phyloP scores from a whole-genome alignment of 2,888 invertebrate genomes.

The Pollenia griseotomentosa region DNA sequence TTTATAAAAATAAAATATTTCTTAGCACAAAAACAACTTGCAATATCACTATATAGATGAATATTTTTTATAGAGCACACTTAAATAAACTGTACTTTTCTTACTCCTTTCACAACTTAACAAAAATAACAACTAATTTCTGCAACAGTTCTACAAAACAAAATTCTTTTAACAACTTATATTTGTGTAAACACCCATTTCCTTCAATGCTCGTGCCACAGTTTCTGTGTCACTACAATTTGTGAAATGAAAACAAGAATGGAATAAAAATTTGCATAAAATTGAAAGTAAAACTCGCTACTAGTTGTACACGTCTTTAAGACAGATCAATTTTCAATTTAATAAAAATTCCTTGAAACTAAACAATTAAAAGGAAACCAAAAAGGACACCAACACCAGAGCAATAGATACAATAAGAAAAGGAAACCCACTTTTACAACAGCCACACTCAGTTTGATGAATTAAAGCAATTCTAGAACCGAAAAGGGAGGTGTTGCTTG shows the following conservation, averaged over 20 bases:
- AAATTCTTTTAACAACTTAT: conserved; percentile 6
- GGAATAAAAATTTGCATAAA: conserved; percentile 58
- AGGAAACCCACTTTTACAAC: conserved; percentile 45
- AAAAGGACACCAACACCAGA: conserved; percentile 35
- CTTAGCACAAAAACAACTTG: too few relatives aligned
- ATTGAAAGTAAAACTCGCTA: conserved; percentile 4
- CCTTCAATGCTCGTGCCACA: conserved; percentile 68
- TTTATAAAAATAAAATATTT: too few relatives aligned
- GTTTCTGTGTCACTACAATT: conserved; percentile 51
- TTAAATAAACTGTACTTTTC: conserved; percentile 37
- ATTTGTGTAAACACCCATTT: conserved; percentile 62
- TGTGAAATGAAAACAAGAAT: conserved; percentile 42
- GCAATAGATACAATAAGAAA: conserved; percentile 23
- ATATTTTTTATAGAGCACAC: not conserved
- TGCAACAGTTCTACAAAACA: conserved; percentile 40
- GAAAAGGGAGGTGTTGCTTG: conserved; percentile 55
- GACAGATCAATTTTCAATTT: conserved; percentile 65
- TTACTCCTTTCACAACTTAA: not conserved
- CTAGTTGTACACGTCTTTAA: conserved; percentile 17
- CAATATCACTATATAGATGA: too few relatives aligned
- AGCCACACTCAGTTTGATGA: conserved; percentile 9
- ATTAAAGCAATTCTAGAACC: not conserved
- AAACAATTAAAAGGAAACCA: conserved; percentile 47
- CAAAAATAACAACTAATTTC: conserved; percentile 40
- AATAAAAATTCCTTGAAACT: conserved; percentile 27